These are phyloP conservation scores for Rutpela maculata DNA, from an alignment of 2,888 invertebrate genomes.

Conservation along the genomic window DNA sequence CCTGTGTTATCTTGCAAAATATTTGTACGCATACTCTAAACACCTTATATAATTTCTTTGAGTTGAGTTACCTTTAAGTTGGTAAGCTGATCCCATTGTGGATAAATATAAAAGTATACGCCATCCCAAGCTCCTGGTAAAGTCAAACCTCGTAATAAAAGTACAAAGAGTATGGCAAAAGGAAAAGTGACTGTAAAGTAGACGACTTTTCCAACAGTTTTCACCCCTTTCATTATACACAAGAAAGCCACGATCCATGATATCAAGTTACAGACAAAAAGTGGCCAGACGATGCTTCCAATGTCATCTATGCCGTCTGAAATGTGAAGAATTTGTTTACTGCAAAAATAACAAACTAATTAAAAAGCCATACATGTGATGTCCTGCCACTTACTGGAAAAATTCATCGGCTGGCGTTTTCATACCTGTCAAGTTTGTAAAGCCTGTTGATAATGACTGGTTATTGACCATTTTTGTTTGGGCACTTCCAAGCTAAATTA, in stretches of 20 bases:
- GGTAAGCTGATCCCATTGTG: slow-evolving; percentile 85
- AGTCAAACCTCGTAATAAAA: slow-evolving; percentile 87
- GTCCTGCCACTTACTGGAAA: slow-evolving; percentile 82
- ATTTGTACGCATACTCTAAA: no score
- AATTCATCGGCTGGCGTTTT: slow-evolving; percentile 89
- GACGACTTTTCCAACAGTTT: slow-evolving; percentile 91
- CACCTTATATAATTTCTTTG: neutral
- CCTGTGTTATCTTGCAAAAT: no score
- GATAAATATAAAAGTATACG: slow-evolving; percentile 85
- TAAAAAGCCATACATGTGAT: neutral
- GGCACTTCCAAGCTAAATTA: slow-evolving; percentile 8
- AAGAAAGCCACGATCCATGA: slow-evolving; percentile 89
- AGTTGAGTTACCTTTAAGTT: slow-evolving; percentile 81
- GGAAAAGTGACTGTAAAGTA: slow-evolving; percentile 93
- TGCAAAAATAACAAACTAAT: slow-evolving; percentile 70
- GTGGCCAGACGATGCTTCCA: slow-evolving; percentile 87
- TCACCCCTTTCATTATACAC: slow-evolving; percentile 91
- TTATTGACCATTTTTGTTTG: neutral
- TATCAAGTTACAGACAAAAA: slow-evolving; percentile 84
- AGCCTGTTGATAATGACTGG: neutral
- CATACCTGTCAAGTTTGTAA: slow-evolving; percentile 54
- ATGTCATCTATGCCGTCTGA: slow-evolving; percentile 84
- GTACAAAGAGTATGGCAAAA: slow-evolving; percentile 82
- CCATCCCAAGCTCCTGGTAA: slow-evolving; percentile 87
- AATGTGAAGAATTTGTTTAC: slow-evolving; percentile 86